A percentile compares a stretch with the other conserved stretches of the same genome.
These are phyloP conservation scores for Eupithecia insigniata DNA, from an alignment of 2,888 invertebrate genomes.

Conservation along the genomic window DNA sequence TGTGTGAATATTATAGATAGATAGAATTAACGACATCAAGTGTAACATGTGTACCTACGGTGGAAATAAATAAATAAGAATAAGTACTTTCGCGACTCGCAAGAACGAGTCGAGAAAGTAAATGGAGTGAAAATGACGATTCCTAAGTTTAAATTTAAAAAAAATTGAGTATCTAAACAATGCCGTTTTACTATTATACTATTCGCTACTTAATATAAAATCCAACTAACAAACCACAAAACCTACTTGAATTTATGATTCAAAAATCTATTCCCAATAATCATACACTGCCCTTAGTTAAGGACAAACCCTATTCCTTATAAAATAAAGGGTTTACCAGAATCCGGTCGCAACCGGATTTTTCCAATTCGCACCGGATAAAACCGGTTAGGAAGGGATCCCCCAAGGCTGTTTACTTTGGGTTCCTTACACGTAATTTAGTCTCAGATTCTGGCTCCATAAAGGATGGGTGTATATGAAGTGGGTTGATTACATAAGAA, in stretches of 20 bases:
- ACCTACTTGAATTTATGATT: background rate
- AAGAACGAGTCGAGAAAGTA: too few species aligned
- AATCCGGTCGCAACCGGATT: constrained; percentile 10
- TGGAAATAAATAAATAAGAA: too few species aligned
- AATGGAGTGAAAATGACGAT: too few species aligned
- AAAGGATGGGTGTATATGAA: background rate
- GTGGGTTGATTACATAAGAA: background rate
- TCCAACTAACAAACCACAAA: background rate
- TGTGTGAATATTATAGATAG: too few species aligned
- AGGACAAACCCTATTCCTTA: constrained; percentile 3
- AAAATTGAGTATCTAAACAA: too few species aligned
- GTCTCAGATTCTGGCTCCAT: background rate
- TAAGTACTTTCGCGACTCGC: too few species aligned
- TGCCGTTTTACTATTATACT: too few species aligned
- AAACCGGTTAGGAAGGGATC: background rate
- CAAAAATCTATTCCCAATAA: constrained; percentile 1
- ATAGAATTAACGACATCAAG: too few species aligned
- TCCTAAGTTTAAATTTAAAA: too few species aligned
- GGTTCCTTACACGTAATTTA: constrained; percentile 1
- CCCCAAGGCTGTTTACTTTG: constrained; percentile 1
- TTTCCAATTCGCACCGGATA: constrained; percentile 20
- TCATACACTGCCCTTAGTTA: constrained; percentile 12
- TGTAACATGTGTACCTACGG: too few species aligned
- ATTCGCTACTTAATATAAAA: background rate
- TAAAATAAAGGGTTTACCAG: constrained; percentile 10